These are phyloP conservation scores for Steromphala cineraria DNA, from an alignment of 2,888 invertebrate genomes.

Conservation along the genomic window DNA sequence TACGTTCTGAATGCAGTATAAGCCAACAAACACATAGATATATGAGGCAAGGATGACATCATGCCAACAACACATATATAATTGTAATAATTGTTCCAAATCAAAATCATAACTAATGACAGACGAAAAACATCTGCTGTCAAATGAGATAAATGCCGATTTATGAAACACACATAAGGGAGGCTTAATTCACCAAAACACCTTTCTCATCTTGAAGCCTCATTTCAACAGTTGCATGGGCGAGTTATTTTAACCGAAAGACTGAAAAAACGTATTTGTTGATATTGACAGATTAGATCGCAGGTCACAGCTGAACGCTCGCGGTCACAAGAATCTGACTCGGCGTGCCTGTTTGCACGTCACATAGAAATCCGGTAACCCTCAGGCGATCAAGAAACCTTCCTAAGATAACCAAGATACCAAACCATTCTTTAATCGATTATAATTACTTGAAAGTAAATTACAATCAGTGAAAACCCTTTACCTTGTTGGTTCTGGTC, in stretches of 20 bases:
- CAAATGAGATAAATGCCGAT: too few species aligned
- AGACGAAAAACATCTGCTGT: too few species aligned
- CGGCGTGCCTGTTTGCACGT: background rate
- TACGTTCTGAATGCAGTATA: too few species aligned
- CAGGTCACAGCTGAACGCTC: background rate
- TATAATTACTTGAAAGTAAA: background rate
- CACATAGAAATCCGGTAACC: background rate
- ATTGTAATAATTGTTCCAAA: too few species aligned
- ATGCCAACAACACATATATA: too few species aligned
- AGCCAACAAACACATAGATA: too few species aligned
- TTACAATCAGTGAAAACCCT: background rate
- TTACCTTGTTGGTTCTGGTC: slow-evolving; percentile 35
- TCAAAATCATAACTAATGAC: too few species aligned
- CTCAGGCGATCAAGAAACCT: background rate
- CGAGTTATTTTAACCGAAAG: background rate
- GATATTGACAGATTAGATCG: background rate
- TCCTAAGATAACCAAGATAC: background rate
- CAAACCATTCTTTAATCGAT: background rate
- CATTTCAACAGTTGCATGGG: too few species aligned
- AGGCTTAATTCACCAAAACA: too few species aligned
- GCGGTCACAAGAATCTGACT: background rate
- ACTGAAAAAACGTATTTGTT: background rate
- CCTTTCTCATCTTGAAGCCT: too few species aligned
- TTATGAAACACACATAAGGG: too few species aligned
- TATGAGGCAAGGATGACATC: too few species aligned